A percentile compares a stretch with the other conserved stretches of the same genome.
phyloP scores from a whole-genome alignment of 1,140 invertebrate genomes.

The Lethocerus indicus region DNA sequence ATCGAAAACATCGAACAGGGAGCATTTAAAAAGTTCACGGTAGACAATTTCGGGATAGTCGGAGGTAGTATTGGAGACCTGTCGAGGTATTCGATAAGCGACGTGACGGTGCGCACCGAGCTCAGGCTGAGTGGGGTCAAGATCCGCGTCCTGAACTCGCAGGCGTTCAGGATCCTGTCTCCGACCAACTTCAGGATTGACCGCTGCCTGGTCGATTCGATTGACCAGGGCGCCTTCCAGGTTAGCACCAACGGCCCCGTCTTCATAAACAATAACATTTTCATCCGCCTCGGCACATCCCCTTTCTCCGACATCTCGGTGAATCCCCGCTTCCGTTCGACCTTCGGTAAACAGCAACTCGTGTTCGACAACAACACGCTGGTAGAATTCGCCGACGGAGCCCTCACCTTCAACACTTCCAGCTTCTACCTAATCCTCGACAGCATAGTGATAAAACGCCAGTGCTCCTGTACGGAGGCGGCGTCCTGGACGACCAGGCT shows the following conservation, averaged over 20 bases:
- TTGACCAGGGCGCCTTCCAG: constrained; percentile 45
- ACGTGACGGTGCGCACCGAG: constrained; percentile 44
- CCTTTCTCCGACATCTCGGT: constrained; percentile 40
- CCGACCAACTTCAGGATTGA: constrained; percentile 39
- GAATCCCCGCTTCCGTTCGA: constrained; percentile 21
- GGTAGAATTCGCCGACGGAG: constrained; percentile 30
- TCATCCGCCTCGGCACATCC: constrained; percentile 33
- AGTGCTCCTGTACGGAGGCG: constrained; percentile 37
- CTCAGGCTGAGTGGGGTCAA: constrained; percentile 31
- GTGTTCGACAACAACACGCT: constrained; percentile 47
- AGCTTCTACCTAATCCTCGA: constrained; percentile 34
- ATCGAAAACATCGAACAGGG: constrained; percentile 44
- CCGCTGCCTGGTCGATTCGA: constrained; percentile 35
- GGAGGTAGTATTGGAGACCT: constrained; percentile 31
- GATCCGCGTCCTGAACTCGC: constrained; percentile 25
- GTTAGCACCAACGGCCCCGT: constrained; percentile 39
- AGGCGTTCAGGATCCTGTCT: constrained; percentile 37
- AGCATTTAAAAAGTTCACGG: constrained; percentile 60
- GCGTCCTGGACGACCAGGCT: constrained; percentile 27
- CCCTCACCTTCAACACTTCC: constrained; percentile 35
- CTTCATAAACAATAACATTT: constrained; percentile 43
- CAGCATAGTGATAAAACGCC: constrained; percentile 35
- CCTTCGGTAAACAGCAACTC: constrained; percentile 27
- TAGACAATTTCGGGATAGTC: constrained; percentile 30
- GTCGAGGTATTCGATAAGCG: constrained; percentile 51